A percentile compares a stretch with the other conserved stretches of the same genome.
phyloP scores from a whole-genome alignment of 2,113 vertebrate genomes.

The Lophochroa leadbeateri region DNA sequence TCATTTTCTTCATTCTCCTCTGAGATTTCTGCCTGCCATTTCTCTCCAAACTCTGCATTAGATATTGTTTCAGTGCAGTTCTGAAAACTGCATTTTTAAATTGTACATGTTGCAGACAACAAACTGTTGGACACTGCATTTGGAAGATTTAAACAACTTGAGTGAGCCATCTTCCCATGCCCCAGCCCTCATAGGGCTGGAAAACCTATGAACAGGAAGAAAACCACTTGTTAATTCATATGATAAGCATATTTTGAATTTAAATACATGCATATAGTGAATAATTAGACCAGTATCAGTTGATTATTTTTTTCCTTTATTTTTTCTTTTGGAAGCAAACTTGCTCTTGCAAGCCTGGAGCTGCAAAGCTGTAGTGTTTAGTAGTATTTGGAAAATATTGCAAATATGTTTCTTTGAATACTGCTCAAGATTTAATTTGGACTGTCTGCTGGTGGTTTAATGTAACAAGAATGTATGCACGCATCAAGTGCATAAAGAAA shows the following conservation, averaged over 20 bases:
- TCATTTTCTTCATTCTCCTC: background rate
- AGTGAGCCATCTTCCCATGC: background rate
- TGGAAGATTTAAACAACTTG: background rate
- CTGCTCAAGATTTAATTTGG: background rate
- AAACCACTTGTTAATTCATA: background rate
- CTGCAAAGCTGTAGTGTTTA: background rate
- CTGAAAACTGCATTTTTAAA: background rate
- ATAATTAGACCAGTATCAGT: background rate
- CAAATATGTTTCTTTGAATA: background rate
- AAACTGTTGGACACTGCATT: background rate
- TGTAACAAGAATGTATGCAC: background rate
- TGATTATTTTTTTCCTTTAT: background rate
- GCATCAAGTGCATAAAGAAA: background rate
- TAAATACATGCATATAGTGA: background rate
- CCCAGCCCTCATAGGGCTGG: background rate
- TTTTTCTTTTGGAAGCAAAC: background rate
- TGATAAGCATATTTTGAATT: background rate
- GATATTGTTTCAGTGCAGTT: background rate
- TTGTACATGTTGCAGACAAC: background rate
- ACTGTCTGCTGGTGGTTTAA: background rate
- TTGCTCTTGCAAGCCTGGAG: background rate
- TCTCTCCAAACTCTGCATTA: background rate
- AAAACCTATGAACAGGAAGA: background rate
- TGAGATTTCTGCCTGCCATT: background rate
- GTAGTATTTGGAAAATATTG: background rate